A percentile compares a stretch with the other conserved stretches of the same genome.
Conservation (phyloP, 2,797 vertebrate species). For the Phataginus tetradactyla region DNA sequence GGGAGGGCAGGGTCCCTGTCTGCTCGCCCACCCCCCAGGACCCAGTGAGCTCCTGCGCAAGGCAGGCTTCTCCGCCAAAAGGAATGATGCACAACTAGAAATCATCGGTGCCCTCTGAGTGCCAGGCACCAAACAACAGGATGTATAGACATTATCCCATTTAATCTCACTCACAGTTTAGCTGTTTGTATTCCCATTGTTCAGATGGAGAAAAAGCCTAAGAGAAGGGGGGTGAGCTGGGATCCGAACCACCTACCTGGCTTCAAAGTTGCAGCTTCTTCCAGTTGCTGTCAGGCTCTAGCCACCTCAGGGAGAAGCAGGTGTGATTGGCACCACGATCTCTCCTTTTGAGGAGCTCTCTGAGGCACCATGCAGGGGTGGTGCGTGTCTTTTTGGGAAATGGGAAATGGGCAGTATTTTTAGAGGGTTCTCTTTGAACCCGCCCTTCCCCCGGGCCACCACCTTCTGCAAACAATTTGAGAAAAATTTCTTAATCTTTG, state of each 20-base stretch:
- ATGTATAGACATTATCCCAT: neutral
- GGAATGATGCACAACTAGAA: neutral
- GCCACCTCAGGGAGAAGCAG: neutral
- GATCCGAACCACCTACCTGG: neutral
- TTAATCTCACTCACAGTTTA: neutral
- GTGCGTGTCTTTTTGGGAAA: neutral
- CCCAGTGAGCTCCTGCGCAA: fast-evolving
- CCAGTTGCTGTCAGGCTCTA: fast-evolving
- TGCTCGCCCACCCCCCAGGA: too few relatives aligned
- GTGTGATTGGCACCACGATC: neutral
- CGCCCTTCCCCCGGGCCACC: neutral
- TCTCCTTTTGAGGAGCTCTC: constrained; percentile 28
- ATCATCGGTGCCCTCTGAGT: neutral
- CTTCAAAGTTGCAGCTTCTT: neutral
- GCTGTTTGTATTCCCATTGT: neutral
- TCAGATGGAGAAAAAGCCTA: neutral
- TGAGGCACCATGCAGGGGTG: neutral
- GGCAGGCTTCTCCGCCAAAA: neutral
- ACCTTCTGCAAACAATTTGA: neutral
- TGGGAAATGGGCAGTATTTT: constrained; percentile 13
- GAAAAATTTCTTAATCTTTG: neutral
- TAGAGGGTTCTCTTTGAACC: constrained; percentile 46
- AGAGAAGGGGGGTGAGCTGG: neutral
- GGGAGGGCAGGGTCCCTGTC: neutral
- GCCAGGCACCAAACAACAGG: fast-evolving